Base-by-base conservation (phyloP, 2,888 invertebrate species). In the Noctua fimbriata region DNA sequence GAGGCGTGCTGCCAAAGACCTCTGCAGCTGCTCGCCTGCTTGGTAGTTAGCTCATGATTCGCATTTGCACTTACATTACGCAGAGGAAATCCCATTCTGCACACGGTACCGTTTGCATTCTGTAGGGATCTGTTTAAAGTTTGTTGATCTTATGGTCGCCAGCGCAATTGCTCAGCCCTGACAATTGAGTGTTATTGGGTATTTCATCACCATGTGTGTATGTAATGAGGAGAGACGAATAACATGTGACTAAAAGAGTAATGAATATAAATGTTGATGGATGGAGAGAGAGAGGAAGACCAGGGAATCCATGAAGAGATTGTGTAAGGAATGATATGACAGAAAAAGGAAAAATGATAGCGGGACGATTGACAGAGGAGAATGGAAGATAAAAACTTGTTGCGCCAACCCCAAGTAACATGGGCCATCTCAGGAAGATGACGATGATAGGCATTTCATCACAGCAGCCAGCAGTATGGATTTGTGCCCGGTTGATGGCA, bases 21-120 rank as follows among this genome's bases (percentile, higher is more conserved):
- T 67, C 18, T 67, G 28, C 81, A 81, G 67, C 60, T 82, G 85
- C 73, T 60, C n/a, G 7, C 2, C 16, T 55, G 16, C 16, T 79
- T 49, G 49, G 32, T 41, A 84, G 44, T 67, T 6, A 14, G 2
- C 16, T 70, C 65, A 55, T 66, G 66, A 73, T 36, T 28, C 28
- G 28, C 28, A 69, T 69, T 67, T 52, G 58, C 78, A 69, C 32
- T 69, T 84, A 49, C 18, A 49, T 69, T 65, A 66, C 32, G 55
- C 14, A 52, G 6, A 63, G n/a, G 21, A 28, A 70, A 60, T 24
- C 66, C 16, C 28, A 66, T 47, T 70, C 28, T 47, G 10, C 28
- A 36, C 55, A 69, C 32, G 1, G 6, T 74, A 52, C 21, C 28
- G 28, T 47, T 47, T 21, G 18, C 18, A 32, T 18, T 52, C 4